Base-by-base conservation (phyloP, 2,113 vertebrate species). In the Muntiacus reevesi region DNA sequence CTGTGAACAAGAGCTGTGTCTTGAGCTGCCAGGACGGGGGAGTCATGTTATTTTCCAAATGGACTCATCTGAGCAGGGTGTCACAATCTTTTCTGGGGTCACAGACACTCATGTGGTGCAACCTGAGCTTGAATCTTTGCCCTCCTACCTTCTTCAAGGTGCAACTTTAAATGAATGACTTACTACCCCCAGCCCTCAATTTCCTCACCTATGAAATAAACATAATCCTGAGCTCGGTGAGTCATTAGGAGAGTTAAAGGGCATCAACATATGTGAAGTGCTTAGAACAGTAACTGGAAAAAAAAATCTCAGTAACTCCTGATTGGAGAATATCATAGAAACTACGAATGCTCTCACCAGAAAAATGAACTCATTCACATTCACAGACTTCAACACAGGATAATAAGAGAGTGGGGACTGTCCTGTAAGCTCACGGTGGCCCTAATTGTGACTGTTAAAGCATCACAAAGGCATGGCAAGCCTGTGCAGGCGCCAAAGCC, bases 171-270 rank as follows among this genome's bases (percentile, higher is more conserved):
- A 78, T 12, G 79, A 82, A 10, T 89, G 67, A 79, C 21, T 79
- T 92, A 36, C 47, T 40, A 33, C 78, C 45, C 43, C 55, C 54
- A 76, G 59, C 14, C 62, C 9, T 84, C 83, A 54, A 50, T 47
- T 62, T 52, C 47, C 47, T 92, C 57, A 43, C 54, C 74, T 92
- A 12, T 50, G 82, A 91, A 84, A 84, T 47, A 43, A 25, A 78
- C 62, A 9, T 84, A 47, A 76, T 52, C 62, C 4, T 28, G 40
- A 85, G 33, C 60, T 82, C n/a, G 11, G 8, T 82, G 45, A 25
- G 30, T 64, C 88, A 88, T 95, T 83, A 47, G 33, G 92, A 96
- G n/a, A 78, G 33, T 85, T 92, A 89, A 81, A 95, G 81, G 64
- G 17, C n/a, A 78, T 59, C 91, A 93, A 54, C 79, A 0, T 82